phyloP scores from a whole-genome alignment of 2,888 invertebrate species.

The Conus canariensis region DNA sequence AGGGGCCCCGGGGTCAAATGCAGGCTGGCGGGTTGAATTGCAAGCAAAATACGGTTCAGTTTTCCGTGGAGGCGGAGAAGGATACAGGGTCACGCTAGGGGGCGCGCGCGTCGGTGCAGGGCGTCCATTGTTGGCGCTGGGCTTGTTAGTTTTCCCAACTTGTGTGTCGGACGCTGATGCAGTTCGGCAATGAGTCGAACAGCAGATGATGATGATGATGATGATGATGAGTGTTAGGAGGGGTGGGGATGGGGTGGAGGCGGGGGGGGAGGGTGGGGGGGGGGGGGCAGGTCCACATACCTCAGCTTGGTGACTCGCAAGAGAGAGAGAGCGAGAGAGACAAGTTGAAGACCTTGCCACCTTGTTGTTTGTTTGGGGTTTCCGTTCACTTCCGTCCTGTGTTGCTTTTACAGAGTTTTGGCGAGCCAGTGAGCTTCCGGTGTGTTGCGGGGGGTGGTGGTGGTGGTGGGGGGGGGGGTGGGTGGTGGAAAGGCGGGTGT shows the following conservation, averaged over 20 bases:
- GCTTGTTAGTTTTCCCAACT: slow-evolving; percentile 32
- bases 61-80: slow-evolving; percentile 16
- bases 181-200: neutral
- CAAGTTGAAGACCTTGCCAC: no score
- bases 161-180: slow-evolving; percentile 37
- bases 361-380: neutral
- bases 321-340: no score
- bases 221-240: no score
- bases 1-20: slow-evolving; percentile 25
- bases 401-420: neutral
- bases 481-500: no score
- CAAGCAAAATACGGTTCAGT: slow-evolving; percentile 39
- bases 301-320: no score
- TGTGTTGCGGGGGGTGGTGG: neutral
- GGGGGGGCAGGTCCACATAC: neutral
- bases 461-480: no score
- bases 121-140: slow-evolving; percentile 20
- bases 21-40: slow-evolving; percentile 33
- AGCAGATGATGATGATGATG: neutral
- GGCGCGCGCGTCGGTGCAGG: slow-evolving; percentile 34
- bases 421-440: neutral
- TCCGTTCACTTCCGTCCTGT: slow-evolving; percentile 4
- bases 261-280: no score
- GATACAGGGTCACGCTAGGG: slow-evolving; percentile 38
- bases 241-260: no score